These are phyloP conservation scores for Psittacula derbiana DNA, from an alignment of 2,797 vertebrate species.

Conservation along the genomic window DNA sequence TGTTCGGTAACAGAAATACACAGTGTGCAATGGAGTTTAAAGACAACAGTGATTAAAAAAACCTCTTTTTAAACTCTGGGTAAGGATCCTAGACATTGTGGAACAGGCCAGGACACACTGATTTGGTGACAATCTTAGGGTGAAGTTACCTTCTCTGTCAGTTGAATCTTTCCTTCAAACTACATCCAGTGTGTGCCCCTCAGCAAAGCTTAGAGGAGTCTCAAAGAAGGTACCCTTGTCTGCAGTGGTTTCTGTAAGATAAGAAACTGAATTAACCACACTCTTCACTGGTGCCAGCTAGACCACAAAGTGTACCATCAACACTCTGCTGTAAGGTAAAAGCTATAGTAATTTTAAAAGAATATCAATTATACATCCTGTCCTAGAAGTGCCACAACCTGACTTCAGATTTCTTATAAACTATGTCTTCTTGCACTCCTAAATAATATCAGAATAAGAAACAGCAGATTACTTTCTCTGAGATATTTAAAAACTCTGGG, in stretches of 20 bases:
- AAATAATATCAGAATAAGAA: background rate
- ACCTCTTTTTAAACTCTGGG: background rate
- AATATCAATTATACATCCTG: background rate
- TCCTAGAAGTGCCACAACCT: background rate
- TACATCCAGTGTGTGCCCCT: background rate
- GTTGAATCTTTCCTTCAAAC: background rate
- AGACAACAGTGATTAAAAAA: background rate
- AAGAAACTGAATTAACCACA: background rate
- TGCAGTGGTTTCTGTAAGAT: background rate
- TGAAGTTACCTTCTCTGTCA: background rate
- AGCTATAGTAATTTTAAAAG: background rate
- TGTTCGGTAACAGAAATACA: background rate
- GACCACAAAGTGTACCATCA: background rate
- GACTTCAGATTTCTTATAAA: constrained; percentile 7
- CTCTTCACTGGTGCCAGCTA: background rate
- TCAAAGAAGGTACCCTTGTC: background rate
- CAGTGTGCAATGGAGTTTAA: background rate
- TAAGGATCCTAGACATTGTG: background rate
- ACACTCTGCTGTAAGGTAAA: background rate
- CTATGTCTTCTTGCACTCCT: background rate
- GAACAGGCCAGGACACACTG: background rate
- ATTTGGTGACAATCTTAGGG: background rate
- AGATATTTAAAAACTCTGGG: background rate
- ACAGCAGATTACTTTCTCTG: background rate
- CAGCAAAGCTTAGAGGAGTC: background rate